phyloP scores from a whole-genome alignment of 2,113 vertebrate genomes.

The Delphinus delphis region DNA sequence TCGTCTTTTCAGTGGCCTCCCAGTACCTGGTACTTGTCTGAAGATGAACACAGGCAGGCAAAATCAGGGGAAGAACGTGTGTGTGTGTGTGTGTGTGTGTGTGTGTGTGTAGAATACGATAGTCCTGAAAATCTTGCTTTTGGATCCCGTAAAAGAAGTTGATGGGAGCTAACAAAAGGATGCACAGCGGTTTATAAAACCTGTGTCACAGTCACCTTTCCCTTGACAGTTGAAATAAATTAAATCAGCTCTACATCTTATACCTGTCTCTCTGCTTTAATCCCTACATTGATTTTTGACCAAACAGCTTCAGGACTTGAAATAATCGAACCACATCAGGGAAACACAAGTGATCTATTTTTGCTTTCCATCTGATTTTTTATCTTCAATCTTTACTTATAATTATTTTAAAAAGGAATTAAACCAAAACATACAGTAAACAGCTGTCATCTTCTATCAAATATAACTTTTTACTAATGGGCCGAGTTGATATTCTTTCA shows the following conservation, averaged over 20 bases:
- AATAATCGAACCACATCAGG: conserved; percentile 56
- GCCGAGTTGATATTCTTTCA: neutral
- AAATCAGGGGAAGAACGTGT: neutral
- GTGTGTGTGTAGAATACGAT: neutral
- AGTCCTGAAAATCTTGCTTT: neutral
- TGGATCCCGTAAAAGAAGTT: neutral
- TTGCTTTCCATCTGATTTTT: neutral
- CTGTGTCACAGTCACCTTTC: neutral
- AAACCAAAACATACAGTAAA: neutral
- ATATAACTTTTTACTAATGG: neutral
- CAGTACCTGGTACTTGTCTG: neutral
- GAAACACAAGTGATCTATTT: conserved; percentile 36
- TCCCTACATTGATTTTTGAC: conserved; percentile 8
- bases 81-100: accelerated
- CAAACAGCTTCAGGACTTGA: conserved; percentile 45
- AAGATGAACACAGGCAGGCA: neutral
- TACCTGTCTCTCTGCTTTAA: conserved; percentile 53
- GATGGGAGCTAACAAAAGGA: neutral
- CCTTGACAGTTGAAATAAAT: conserved; percentile 47
- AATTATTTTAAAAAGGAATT: neutral
- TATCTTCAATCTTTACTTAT: conserved; percentile 21
- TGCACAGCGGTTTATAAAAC: conserved; percentile 16
- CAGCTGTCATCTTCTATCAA: neutral
- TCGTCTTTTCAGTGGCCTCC: neutral
- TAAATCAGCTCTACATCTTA: conserved; percentile 38